phyloP scores from a whole-genome alignment of 2,113 vertebrate genomes.

The Notiomystis cincta region DNA sequence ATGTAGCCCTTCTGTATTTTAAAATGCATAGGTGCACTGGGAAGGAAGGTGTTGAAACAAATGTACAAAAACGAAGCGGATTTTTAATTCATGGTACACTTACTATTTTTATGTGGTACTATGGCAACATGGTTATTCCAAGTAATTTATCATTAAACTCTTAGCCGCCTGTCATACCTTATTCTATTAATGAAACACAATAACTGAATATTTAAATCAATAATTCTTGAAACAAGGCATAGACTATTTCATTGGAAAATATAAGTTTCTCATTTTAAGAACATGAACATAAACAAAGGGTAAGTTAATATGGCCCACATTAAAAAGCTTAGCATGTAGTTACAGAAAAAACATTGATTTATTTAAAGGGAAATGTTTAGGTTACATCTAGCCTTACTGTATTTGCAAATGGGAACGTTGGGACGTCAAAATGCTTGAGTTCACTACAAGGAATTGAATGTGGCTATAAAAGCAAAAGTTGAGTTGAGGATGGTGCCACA shows the following conservation, averaged over 20 bases:
- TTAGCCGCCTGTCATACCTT: neutral
- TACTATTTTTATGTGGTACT: constrained; percentile 54
- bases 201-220: neutral
- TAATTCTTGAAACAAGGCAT: neutral
- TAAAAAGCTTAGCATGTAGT: neutral
- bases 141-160: constrained; percentile 53
- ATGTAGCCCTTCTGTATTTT: neutral
- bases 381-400: neutral
- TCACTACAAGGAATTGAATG: neutral
- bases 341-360: neutral
- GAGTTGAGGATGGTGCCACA: neutral
- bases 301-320: neutral
- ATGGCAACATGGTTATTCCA: constrained; percentile 53
- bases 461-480: neutral
- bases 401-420: neutral
- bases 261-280: neutral
- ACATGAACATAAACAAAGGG: neutral
- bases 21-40: neutral
- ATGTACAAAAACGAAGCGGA: neutral
- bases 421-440: neutral
- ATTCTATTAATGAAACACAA: constrained; percentile 39
- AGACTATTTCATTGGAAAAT: neutral
- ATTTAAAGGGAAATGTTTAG: neutral
- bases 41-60: constrained; percentile 15
- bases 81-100: constrained; percentile 1